Base-by-base conservation (phyloP, 2,888 invertebrate genomes). In the Corythucha ciliata region DNA sequence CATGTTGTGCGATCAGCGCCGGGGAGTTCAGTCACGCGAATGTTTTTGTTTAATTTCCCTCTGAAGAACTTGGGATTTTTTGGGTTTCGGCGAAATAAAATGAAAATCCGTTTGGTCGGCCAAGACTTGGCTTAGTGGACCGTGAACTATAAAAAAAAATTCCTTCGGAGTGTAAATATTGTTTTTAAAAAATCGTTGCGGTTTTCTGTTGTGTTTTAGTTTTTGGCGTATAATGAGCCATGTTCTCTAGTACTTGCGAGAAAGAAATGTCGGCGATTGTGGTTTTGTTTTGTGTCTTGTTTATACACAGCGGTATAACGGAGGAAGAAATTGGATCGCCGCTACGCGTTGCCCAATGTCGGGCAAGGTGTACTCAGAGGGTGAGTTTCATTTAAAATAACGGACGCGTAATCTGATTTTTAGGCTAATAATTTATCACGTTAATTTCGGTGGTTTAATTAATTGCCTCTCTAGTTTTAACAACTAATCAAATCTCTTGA, bases 361-460 rank as follows among this genome's bases (percentile, higher is more conserved):
- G 81, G 68, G 80, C 81, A 60, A 78, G 79, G 60, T 81, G 81
- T 69, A 73, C 81, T 64, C 77, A 79, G 73, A 78, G 77, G 79
- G 81, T 81, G 72, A 70, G 70, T 62, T 33, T 6, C 26, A 24
- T 25, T 20, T 37, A 26, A 0, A 29, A 21, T 10, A 3, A 10
- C n/a, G n/a, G n/a, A n/a, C n/a, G n/a, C 29, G 10, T 10, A 29
- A 29, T 29, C n/a, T 29, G 29, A 8, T n/a, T 29, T 29, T 29
- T 29, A n/a, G n/a, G n/a, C n/a, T 29, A 29, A 29, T 29, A 8
- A 29, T 29, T 29, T 29, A 10, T 8, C 8, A n/a, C 29, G n/a
- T 29, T n/a, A n/a, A 8, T 29, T 8, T 10, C 29, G n/a, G n/a
- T n/a, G n/a, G 8, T 29, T 29, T 29, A 10, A 29, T 10, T 10